Base-by-base conservation (phyloP, 2,113 vertebrate genomes). In the Corynorhinus townsendii region DNA sequence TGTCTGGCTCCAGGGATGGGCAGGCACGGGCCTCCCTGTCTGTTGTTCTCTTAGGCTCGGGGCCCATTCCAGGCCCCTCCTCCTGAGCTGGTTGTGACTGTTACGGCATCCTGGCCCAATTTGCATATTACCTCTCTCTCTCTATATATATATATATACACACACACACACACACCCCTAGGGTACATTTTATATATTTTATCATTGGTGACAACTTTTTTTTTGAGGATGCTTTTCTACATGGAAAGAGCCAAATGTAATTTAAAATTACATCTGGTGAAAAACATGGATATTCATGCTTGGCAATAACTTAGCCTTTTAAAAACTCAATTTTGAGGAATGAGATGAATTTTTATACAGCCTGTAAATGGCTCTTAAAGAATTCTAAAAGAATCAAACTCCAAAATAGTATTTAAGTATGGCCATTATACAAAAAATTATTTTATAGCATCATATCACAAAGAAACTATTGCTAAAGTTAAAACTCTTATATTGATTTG, bases 201-300 rank as follows among this genome's bases (percentile, higher is more conserved):
- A 64, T 83, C 56, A 86, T 33, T 82, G 45, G 45, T 77, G 54
- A 75, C 30, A 72, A 40, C 52, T 89, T 52, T 84, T 43, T 43
- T 19, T 38, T 90, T 89, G 26, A 87, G 59, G 28, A 73, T 91
- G 22, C 26, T 79, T 90, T 92, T 30, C 24, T 90, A 56, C 35
- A 92, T 94, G 22, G 38, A 75, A 81, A 80, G 72, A 90, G 9
- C 14, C 45, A 95, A 90, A 90, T 88, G n/a, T 64, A 88, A 95
- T 90, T 95, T 90, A 49, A 95, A 92, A 90, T 43, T 92, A 73
- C 72, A 87, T 95, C 82, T 96, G 77, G 83, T 93, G 8, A 68
- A 96, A 77, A 64, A 49, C 56, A 85, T 89, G 72, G 77, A 73
- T 93, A 93, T 84, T 69, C 20, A 59, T 80, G 45, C 22, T 33